Evolutionary conservation across 1,140 invertebrate genomes (phyloP).

Genomic region (Epicauta chinensis): DNA sequence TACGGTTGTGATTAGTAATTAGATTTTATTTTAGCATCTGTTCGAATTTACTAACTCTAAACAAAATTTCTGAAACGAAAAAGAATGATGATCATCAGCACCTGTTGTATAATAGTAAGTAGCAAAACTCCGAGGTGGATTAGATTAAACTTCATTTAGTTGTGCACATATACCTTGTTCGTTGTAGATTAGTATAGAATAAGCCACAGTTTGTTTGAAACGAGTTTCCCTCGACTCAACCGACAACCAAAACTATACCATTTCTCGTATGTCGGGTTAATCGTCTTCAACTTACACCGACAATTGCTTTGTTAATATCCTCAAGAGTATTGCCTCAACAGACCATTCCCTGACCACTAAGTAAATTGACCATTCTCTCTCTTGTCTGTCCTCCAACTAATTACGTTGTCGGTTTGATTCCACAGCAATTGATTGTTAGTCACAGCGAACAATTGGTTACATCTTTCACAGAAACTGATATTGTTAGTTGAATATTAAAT

Average conservation of each 20-base stretch:
- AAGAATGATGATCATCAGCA: conserved; percentile 5
- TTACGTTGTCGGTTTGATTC: no score
- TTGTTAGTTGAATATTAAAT: conserved; percentile 10
- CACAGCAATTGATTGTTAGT: no score
- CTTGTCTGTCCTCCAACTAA: no score
- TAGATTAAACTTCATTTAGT: conserved; percentile 22
- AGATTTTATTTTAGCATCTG: no score
- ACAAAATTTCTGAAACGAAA: no score
- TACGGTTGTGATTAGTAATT: no score
- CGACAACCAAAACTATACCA: background rate
- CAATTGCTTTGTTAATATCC: conserved; percentile 11
- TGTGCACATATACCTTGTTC: conserved; percentile 11
- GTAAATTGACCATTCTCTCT: no score
- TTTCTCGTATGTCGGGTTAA: conserved; percentile 1
- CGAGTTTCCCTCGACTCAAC: conserved; percentile 1
- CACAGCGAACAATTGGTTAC: no score
- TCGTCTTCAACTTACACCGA: conserved; percentile 2
- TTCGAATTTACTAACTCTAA: no score
- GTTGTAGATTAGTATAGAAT: conserved; percentile 12
- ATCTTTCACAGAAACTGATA: no score
- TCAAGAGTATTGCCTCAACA: no score
- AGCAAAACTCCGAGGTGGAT: conserved; percentile 13
- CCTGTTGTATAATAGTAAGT: conserved; percentile 10
- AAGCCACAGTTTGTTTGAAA: conserved; percentile 12
- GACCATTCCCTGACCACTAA: no score